phyloP scores from a whole-genome alignment of 2,113 vertebrate species.

The Forbesichthys agassizii region DNA sequence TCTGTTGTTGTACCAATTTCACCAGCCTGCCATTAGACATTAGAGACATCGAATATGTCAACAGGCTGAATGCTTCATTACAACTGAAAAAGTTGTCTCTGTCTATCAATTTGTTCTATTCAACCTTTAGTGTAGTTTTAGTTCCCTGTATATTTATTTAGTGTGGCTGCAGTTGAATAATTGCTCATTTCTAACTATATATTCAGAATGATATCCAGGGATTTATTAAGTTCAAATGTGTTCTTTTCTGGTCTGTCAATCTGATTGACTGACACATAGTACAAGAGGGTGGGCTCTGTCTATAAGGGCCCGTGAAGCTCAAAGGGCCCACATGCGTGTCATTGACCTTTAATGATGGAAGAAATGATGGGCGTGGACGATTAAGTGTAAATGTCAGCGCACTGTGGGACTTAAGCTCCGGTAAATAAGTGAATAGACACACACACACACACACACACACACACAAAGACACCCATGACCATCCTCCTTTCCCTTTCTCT shows the following conservation, averaged over 20 bases:
- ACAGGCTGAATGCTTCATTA: no score
- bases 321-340: constrained; percentile 29
- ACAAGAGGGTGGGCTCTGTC: no score
- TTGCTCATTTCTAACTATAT: no score
- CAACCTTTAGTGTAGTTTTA: no score
- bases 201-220: no score
- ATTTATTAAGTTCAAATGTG: background rate
- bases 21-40: no score
- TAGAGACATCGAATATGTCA: no score
- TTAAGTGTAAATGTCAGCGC: constrained; percentile 48
- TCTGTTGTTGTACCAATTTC: no score
- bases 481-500: background rate
- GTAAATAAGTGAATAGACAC: constrained; percentile 34
- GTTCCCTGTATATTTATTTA: no score
- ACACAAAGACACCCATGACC: background rate
- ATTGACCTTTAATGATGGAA: constrained; percentile 58
- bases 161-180: no score
- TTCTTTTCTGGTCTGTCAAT: background rate
- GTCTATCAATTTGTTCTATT: no score
- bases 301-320: constrained; percentile 26
- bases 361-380: constrained; percentile 45
- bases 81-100: no score
- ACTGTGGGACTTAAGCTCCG: constrained; percentile 19
- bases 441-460: background rate
- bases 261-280: background rate